These are phyloP conservation scores for Aegypius monachus DNA, from an alignment of 2,113 vertebrate species.

Conservation along the genomic window DNA sequence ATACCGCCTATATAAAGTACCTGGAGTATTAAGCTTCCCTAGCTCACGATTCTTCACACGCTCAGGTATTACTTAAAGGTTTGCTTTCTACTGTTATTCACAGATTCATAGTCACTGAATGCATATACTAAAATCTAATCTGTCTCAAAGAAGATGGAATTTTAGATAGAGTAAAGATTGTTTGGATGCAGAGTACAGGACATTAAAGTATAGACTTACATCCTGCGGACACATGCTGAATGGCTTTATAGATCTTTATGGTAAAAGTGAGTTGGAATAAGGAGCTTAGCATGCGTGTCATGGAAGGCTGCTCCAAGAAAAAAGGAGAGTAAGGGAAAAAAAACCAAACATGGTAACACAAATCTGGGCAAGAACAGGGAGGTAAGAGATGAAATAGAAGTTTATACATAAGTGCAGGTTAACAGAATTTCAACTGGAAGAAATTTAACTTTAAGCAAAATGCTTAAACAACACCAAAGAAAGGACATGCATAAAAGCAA, in stretches of 20 bases:
- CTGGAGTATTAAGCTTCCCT: background rate
- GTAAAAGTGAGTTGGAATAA: background rate
- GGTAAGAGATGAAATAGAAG: background rate
- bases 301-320: background rate
- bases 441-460: background rate
- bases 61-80: background rate
- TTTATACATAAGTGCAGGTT: background rate
- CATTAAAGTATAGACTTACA: background rate
- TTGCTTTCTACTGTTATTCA: background rate
- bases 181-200: background rate
- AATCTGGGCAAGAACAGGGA: background rate
- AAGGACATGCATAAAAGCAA: background rate
- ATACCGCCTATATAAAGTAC: background rate
- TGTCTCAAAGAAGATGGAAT: background rate
- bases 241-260: background rate
- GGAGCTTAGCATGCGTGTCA: background rate
- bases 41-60: background rate
- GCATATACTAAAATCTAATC: background rate
- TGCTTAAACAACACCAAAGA: background rate
- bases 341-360: background rate
- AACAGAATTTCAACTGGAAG: background rate
- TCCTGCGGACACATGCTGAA: background rate
- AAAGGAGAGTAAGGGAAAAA: background rate
- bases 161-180: background rate
- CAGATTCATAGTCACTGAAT: background rate